These are phyloP conservation scores for Oscheius sp. DNA, from an alignment of 2,888 invertebrate species.

Conservation along the genomic window DNA sequence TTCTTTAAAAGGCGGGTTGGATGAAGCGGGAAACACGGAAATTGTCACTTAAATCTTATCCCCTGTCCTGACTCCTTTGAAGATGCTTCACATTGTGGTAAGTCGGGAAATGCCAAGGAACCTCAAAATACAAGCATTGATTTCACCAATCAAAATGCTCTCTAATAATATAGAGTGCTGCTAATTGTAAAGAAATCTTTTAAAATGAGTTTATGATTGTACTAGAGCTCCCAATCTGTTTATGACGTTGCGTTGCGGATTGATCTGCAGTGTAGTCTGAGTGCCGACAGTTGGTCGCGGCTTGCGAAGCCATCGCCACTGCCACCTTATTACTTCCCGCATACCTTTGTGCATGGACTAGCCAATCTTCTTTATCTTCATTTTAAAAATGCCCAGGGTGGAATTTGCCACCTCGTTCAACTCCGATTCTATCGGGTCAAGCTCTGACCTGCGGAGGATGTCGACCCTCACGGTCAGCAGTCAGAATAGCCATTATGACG, in stretches of 20 bases:
- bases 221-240: conserved; percentile 32
- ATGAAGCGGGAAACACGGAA: conserved; percentile 11
- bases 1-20: conserved; percentile 1
- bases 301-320: conserved; percentile 32
- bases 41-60: neutral
- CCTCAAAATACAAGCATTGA: too few species aligned
- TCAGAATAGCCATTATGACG: conserved; percentile 46
- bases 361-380: neutral
- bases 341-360: conserved; percentile 30
- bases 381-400: conserved; percentile 3
- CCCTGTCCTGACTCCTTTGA: neutral
- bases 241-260: conserved; percentile 38
- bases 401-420: conserved; percentile 10
- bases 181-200: too few species aligned
- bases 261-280: conserved; percentile 39
- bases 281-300: conserved; percentile 37
- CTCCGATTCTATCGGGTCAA: conserved; percentile 35
- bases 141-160: neutral
- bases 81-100: conserved; percentile 8
- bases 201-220: conserved; percentile 18
- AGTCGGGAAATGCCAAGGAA: neutral
- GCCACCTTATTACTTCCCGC: conserved; percentile 37
- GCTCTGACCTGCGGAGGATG: conserved; percentile 25
- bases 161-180: neutral
- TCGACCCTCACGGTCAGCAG: conserved; percentile 44